Evolutionary conservation across 2,888 invertebrate genomes (phyloP).

Genomic region (Koerneria pararmatus): DNA sequence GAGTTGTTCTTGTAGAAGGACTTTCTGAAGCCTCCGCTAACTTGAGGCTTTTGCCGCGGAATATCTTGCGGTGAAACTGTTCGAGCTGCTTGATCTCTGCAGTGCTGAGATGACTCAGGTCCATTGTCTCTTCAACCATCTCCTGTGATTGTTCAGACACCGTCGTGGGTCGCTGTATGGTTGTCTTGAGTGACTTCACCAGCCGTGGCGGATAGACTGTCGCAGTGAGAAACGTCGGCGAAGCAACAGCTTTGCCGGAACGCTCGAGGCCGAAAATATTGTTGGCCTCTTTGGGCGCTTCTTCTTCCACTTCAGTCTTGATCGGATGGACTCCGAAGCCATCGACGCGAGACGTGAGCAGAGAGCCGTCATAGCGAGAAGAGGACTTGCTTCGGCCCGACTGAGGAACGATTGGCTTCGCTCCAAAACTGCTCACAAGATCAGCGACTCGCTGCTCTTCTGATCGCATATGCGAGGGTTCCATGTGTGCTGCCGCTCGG

Average conservation of each 20-base stretch:
- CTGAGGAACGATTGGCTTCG: too few species aligned
- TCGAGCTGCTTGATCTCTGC: slow-evolving; percentile 33
- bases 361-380: slow-evolving; percentile 11
- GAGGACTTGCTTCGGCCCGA: too few species aligned
- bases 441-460: neutral
- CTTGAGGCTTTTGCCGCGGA: too few species aligned
- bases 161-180: slow-evolving; percentile 22
- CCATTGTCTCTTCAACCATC: slow-evolving; percentile 24
- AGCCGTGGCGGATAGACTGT: slow-evolving; percentile 36
- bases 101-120: slow-evolving; percentile 30
- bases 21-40: neutral
- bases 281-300: slow-evolving; percentile 16
- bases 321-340: neutral
- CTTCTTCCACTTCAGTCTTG: neutral
- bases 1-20: neutral
- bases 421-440: slow-evolving; percentile 2
- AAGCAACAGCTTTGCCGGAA: neutral
- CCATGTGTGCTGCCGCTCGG: slow-evolving; percentile 1
- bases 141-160: neutral
- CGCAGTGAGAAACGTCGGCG: slow-evolving; percentile 12
- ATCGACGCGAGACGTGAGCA: slow-evolving; percentile 2
- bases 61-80: slow-evolving; percentile 40
- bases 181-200: slow-evolving; percentile 25
- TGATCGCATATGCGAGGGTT: neutral
- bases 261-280: slow-evolving; percentile 33